Percentiles rank a stretch among this genome's conserved stretches.
phyloP scores from a whole-genome alignment of 2,113 vertebrate genomes.

The Sylvilagus bachmani region DNA sequence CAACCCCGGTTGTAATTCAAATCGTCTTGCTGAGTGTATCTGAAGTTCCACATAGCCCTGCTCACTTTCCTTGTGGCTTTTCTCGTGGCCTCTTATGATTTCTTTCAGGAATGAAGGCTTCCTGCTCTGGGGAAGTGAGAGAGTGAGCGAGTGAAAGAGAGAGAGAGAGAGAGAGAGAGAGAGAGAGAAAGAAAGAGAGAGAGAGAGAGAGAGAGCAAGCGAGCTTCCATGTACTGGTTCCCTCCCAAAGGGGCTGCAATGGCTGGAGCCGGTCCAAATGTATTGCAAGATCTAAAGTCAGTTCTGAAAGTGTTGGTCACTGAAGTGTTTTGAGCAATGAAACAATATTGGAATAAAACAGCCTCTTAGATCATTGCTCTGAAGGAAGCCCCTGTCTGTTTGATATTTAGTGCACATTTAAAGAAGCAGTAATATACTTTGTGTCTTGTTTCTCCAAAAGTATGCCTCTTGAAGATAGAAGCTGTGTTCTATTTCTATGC shows the following conservation, averaged over 20 bases:
- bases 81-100: neutral
- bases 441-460: neutral
- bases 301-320: neutral
- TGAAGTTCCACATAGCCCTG: neutral
- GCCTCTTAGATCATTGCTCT: neutral
- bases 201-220: neutral
- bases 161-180: neutral
- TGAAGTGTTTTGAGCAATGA: neutral
- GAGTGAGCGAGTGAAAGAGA: neutral
- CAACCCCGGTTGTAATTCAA: neutral
- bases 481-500: neutral
- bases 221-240: too few species aligned
- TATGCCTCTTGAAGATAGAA: neutral
- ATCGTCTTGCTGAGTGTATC: neutral
- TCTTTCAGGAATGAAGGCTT: neutral
- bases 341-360: neutral
- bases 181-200: neutral
- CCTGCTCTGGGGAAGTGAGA: neutral
- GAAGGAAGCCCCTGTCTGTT: neutral
- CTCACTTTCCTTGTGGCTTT: neutral
- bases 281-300: neutral
- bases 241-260: too few species aligned
- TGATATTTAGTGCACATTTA: too few species aligned
- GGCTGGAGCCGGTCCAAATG: neutral
- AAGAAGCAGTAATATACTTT: neutral